These are phyloP conservation scores for Antheraea assamensis DNA, from an alignment of 2,888 invertebrate species.

Conservation along the genomic window DNA sequence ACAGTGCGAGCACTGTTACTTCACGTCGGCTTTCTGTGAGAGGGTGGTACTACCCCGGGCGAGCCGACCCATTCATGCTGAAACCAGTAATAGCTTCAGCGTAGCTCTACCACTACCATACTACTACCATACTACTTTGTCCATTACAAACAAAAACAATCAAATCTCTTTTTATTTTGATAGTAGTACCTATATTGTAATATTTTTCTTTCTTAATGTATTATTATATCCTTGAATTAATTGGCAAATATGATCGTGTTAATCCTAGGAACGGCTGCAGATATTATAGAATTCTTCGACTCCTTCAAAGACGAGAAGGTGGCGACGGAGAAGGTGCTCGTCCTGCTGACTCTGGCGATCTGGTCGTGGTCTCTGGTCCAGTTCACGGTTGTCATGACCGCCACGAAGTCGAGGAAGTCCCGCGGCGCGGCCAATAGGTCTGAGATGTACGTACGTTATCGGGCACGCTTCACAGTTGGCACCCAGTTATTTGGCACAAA, in stretches of 20 bases:
- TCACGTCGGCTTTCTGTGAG: too few relatives aligned
- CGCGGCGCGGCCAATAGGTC: constrained; percentile 84
- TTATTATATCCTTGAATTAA: neutral
- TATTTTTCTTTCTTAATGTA: too few relatives aligned
- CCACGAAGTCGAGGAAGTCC: constrained; percentile 90
- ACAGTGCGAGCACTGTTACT: too few relatives aligned
- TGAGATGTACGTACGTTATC: constrained; percentile 73
- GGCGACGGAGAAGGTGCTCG: constrained; percentile 89
- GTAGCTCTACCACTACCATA: too few relatives aligned
- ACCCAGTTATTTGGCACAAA: neutral
- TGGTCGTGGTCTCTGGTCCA: constrained; percentile 97
- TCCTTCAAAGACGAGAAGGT: constrained; percentile 96
- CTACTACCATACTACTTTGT: too few relatives aligned
- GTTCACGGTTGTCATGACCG: constrained; percentile 96
- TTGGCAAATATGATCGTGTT: neutral
- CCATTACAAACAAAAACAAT: too few relatives aligned
- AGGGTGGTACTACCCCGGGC: too few relatives aligned
- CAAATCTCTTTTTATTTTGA: too few relatives aligned
- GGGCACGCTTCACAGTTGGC: neutral
- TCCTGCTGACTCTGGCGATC: constrained; percentile 92
- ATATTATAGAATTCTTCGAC: constrained; percentile 98
- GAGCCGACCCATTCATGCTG: too few relatives aligned
- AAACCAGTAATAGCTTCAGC: too few relatives aligned
- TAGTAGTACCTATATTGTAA: too few relatives aligned
- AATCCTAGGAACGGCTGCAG: constrained; percentile 92